phyloP scores from a whole-genome alignment of 2,113 vertebrate genomes.

The Phyllostomus discolor region DNA sequence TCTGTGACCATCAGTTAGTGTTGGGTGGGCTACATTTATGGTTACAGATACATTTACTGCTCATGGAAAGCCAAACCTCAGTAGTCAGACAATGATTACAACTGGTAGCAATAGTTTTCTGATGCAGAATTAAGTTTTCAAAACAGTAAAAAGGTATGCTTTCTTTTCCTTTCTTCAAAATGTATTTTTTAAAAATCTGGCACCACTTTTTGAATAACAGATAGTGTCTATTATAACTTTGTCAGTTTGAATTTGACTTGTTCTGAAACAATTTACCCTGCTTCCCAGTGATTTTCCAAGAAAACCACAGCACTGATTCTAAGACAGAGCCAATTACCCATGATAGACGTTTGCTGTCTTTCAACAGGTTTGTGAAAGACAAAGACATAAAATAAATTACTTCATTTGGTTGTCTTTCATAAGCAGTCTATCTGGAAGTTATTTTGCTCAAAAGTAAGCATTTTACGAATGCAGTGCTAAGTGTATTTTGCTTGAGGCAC shows the following conservation, averaged over 20 bases:
- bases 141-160: not conserved
- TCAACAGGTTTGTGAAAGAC: slow-evolving; percentile 24
- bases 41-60: not conserved
- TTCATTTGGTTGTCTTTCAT: slow-evolving; percentile 34
- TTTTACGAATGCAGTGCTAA: not conserved
- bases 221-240: slow-evolving; percentile 12
- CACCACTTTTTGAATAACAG: not conserved
- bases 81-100: not conserved
- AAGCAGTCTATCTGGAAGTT: slow-evolving; percentile 10
- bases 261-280: not conserved
- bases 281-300: not conserved
- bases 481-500: not conserved
- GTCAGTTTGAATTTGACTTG: slow-evolving; percentile 41
- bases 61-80: not conserved
- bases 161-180: not conserved
- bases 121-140: not conserved
- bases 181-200: not conserved
- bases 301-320: not conserved
- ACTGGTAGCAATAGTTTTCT: not conserved
- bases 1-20: not conserved
- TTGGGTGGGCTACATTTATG: not conserved
- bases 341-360: slow-evolving; percentile 5
- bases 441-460: not conserved
- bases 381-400: slow-evolving; percentile 48
- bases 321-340: slow-evolving; percentile 32